Conservation (phyloP, 1,140 invertebrate species). For the Caligus rogercresseyi region DNA sequence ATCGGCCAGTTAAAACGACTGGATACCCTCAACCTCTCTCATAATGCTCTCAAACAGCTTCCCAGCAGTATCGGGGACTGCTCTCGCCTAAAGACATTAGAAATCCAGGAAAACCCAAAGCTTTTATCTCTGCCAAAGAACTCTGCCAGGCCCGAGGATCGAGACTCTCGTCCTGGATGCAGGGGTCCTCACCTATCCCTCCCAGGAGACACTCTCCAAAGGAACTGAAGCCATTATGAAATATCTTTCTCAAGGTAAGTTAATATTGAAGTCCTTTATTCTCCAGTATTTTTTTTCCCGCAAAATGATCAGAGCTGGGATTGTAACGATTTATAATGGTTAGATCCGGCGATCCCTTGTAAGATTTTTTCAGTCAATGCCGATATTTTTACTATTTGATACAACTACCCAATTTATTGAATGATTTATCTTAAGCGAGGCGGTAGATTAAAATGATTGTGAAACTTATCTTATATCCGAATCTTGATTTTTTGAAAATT, state of each 20-base stretch:
- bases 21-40: constrained; percentile 2
- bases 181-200: not conserved
- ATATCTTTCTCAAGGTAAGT: constrained; percentile 10
- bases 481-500: no score
- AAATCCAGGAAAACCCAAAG: constrained; percentile 4
- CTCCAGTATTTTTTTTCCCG: no score
- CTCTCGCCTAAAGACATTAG: constrained; percentile 1
- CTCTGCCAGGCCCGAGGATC: not conserved
- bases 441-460: no score
- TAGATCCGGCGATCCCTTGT: no score
- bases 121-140: constrained; percentile 5
- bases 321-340: no score
- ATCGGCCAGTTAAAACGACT: constrained; percentile 8
- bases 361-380: no score
- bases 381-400: no score
- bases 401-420: no score
- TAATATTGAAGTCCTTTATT: no score
- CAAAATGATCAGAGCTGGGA: no score
- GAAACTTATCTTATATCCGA: no score
- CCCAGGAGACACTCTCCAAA: not conserved
- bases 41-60: constrained; percentile 13
- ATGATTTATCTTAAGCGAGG: no score
- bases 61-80: not conserved
- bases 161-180: not conserved
- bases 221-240: constrained; percentile 7